Evolutionary conservation across 1,140 invertebrate species (phyloP).

Genomic region (Amyelois transitella): DNA sequence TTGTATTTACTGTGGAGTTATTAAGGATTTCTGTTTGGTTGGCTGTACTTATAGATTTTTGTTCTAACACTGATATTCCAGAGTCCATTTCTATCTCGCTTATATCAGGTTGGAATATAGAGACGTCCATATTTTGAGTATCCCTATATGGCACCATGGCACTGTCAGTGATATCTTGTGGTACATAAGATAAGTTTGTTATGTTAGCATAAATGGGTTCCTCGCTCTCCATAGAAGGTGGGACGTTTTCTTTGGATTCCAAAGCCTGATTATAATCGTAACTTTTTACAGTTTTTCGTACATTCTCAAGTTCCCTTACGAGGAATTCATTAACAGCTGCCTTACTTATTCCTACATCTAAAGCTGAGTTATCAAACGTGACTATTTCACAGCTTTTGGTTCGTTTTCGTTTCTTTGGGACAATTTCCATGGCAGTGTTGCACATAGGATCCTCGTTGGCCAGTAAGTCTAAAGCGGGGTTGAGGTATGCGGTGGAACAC

Average conservation of each 20-base stretch:
- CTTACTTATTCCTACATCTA: constrained; percentile 61
- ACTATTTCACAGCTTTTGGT: constrained; percentile 52
- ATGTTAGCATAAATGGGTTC: constrained; percentile 57
- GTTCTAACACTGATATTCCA: constrained; percentile 49
- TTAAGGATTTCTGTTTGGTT: constrained; percentile 28
- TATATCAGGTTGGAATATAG: constrained; percentile 5
- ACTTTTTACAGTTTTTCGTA: constrained; percentile 50
- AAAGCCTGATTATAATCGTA: constrained; percentile 8
- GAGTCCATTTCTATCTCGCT: constrained; percentile 39
- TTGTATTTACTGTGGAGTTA: constrained; percentile 33
- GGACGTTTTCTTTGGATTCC: constrained; percentile 6
- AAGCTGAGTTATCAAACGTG: constrained; percentile 62
- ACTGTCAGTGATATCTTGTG: constrained; percentile 4
- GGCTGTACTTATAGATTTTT: constrained; percentile 32
- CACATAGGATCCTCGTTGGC: constrained; percentile 68
- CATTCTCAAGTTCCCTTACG: constrained; percentile 61
- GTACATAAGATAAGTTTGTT: constrained; percentile 19
- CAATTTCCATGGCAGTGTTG: constrained; percentile 70
- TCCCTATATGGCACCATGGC: constrained; percentile 3
- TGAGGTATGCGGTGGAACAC: constrained; percentile 58
- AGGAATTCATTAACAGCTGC: constrained; percentile 58
- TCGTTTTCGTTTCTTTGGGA: constrained; percentile 58
- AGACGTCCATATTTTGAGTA: constrained; percentile 5
- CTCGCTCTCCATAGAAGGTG: neutral
- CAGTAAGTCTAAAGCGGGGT: constrained; percentile 64